Base-by-base conservation (phyloP, 2,113 vertebrate species). In the Glaucidium brasilianum region DNA sequence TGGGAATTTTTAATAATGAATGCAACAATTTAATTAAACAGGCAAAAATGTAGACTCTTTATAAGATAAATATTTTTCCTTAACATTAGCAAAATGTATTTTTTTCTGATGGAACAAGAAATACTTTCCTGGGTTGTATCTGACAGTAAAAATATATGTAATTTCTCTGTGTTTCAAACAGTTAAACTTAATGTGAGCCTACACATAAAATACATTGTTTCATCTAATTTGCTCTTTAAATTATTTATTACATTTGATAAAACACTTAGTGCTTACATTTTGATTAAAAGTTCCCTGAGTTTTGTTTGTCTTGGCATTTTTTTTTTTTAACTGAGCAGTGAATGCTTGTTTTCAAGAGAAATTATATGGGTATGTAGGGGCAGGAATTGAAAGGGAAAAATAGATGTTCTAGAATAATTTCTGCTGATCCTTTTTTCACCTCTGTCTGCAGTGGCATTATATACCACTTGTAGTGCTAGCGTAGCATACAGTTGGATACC, bases 51-150 rank as follows among this genome's bases (percentile, higher is more conserved):
- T 5, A 45, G 32, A 69, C 5, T 30, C 12, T 41, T 63, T 60
- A 8, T 39, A 55, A 71, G 18, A 26, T 7, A 60, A 32, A 4
- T 34, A 53, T 32, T 75, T 79, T 69, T 60, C 37, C 30, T 41
- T 39, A 64, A 4, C 0, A 0, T 56, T 77, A 34, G 18, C 11
- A 80, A 50, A 45, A 10, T 35, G 37, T 11, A 45, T 37, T 37
- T 80, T 49, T 45, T 35, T 3, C 15, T 20, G 39, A 3, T 58
- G 2, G 4, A 86, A 53, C 3, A 49, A 77, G 41, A 78, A 64
- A 72, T 49, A 34, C 3, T 64, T 79, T 66, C 18, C 5, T 60
- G 11, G 10, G 1, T 76, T 76, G 7, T 62, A 60, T 75, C 27
- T 67, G 22, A 34, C 17, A 26, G 26, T 55, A 91, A 83, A 86